Percentiles rank a stretch among this genome's conserved stretches.
Conservation (phyloP, 2,113 vertebrate species). For the Cygnus buccinator region DNA sequence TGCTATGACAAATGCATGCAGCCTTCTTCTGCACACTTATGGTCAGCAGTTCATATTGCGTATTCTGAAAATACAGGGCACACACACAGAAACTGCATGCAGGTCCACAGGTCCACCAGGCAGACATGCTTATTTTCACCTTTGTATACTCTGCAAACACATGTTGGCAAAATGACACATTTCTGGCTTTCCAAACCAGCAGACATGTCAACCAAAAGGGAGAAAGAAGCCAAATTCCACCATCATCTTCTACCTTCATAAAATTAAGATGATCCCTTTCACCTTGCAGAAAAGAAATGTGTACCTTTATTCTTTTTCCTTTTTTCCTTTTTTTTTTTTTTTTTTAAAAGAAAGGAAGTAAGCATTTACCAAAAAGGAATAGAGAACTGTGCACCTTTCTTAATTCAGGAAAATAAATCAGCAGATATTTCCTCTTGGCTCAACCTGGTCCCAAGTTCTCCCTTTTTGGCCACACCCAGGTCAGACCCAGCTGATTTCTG, state of each 20-base stretch:
- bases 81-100: not conserved
- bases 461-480: not conserved
- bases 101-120: not conserved
- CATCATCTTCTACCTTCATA: not conserved
- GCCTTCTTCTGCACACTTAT: not conserved
- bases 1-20: not conserved
- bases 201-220: not conserved
- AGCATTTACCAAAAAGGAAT: not conserved
- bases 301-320: not conserved
- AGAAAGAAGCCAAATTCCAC: not conserved
- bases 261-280: not conserved
- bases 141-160: not conserved
- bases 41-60: not conserved
- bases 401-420: not conserved
- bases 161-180: not conserved
- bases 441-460: not conserved
- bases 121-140: not conserved
- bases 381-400: not conserved
- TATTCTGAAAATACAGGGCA: not conserved
- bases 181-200: not conserved
- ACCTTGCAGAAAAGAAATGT: not conserved
- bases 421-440: constrained; percentile 56
- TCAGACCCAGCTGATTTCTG: not conserved
- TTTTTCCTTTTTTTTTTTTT: not conserved
- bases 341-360: not conserved